These are phyloP conservation scores for Aplodontia rufa DNA, from an alignment of 2,113 vertebrate species.

Conservation along the genomic window DNA sequence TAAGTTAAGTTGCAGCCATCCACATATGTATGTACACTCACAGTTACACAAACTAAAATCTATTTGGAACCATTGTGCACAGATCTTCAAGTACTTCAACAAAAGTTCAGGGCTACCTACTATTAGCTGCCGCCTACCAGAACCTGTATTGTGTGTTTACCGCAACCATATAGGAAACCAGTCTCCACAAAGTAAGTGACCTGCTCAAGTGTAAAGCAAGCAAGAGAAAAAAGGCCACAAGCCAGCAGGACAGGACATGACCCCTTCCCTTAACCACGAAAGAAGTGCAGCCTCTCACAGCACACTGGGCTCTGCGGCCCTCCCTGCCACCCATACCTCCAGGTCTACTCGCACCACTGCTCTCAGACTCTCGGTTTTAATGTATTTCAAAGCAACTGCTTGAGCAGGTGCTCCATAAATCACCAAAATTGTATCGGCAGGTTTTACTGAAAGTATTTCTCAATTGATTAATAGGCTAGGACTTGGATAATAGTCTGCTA, in stretches of 20 bases:
- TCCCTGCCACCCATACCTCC: background rate
- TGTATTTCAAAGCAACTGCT: slow-evolving; percentile 1
- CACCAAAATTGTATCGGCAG: background rate
- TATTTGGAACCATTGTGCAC: background rate
- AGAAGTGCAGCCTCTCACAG: background rate
- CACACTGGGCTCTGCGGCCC: accelerated
- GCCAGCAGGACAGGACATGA: accelerated
- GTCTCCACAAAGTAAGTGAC: background rate
- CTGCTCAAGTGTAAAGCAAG: background rate
- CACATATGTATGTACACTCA: background rate
- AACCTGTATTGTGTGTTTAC: background rate
- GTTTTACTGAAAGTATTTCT: slow-evolving; percentile 31
- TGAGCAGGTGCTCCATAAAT: background rate
- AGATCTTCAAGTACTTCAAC: background rate
- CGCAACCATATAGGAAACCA: background rate
- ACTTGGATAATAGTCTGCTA: background rate
- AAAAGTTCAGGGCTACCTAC: background rate
- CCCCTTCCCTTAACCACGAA: background rate
- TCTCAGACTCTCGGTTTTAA: background rate
- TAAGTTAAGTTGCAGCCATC: background rate
- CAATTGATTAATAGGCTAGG: background rate
- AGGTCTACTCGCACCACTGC: background rate
- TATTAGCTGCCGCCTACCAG: background rate
- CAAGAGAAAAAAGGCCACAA: background rate
- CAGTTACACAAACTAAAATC: background rate